Conservation (phyloP, 1,140 invertebrate species). For the Brachionus sp. region DNA sequence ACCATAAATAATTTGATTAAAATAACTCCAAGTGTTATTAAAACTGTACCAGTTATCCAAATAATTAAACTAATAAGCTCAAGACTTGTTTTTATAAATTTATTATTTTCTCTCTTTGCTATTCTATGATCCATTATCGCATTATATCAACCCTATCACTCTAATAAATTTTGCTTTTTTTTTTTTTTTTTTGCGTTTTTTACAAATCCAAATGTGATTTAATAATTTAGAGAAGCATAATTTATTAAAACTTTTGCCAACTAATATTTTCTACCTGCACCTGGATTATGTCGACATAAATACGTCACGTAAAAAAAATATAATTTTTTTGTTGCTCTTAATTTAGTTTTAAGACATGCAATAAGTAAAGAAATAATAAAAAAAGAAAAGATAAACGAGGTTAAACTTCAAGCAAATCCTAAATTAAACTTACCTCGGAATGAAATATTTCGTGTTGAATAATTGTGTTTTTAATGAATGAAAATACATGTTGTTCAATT, state of each 20-base stretch:
- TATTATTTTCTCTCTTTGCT: neutral
- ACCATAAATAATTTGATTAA: neutral
- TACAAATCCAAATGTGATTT: neutral
- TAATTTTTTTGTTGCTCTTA: neutral
- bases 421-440: conserved; percentile 64
- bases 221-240: neutral
- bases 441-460: conserved; percentile 69
- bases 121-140: neutral
- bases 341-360: neutral
- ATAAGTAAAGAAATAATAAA: neutral
- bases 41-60: neutral
- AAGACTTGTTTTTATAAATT: neutral
- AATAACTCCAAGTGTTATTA: neutral
- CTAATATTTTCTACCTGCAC: neutral
- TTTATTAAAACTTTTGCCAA: conserved; percentile 5
- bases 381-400: conserved; percentile 30
- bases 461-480: conserved; percentile 70
- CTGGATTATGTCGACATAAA: neutral
- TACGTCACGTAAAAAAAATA: neutral
- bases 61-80: neutral
- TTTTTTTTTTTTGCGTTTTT: neutral
- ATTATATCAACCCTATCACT: neutral
- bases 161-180: neutral
- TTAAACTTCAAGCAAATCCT: neutral
- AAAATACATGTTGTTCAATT: conserved; percentile 75